Base-by-base conservation (phyloP, 2,888 invertebrate species). In the Heliconius hortense region DNA sequence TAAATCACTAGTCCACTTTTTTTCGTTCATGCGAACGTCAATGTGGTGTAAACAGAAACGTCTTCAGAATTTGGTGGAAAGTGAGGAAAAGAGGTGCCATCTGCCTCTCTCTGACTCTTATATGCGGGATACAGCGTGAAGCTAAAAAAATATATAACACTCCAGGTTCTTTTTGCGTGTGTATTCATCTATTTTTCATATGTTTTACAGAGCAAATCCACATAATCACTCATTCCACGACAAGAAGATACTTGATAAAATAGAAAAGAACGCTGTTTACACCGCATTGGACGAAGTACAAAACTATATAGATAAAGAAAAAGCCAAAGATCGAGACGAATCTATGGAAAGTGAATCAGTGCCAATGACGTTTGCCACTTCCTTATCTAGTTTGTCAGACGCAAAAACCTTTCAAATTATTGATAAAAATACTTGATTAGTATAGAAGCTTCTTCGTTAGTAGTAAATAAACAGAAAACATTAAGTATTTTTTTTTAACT, bases 221-320 rank as follows among this genome's bases (percentile, higher is more conserved):
- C 94, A 94, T 82, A 91, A 90, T 76, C 94, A 94, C 78, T 81
- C 91, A 0, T 94, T 91, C 83, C 94, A 94, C 77, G 94, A 94
- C 75, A 92, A 90, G 80, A 94, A 93, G 81, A 94, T 94, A 62
- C 79, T 94, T 5, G 80, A 87, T 0, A 94, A 94, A 81, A 90
- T 94, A 10, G 89, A 92, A 79, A 92, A 92, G 82, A 91, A 93
- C 77, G 85, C 90, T 0, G 89, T 94, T 1, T 94, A 87, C 74
- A 82, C 85, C 4, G 85, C 87, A 3, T 78, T 87, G 15, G 84
- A 84, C 60, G 83, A 85, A 7, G 81, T 82, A 2, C 81, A 84
- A 73, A 81, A 81, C 8, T 81, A 81, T 43, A 83, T 81, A 43
- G 81, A 82, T 18, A 84, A 80, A 73, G 81, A 82, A 53, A 78